These are phyloP conservation scores for Arizona elegans DNA, from an alignment of 2,113 vertebrate species.

Conservation along the genomic window DNA sequence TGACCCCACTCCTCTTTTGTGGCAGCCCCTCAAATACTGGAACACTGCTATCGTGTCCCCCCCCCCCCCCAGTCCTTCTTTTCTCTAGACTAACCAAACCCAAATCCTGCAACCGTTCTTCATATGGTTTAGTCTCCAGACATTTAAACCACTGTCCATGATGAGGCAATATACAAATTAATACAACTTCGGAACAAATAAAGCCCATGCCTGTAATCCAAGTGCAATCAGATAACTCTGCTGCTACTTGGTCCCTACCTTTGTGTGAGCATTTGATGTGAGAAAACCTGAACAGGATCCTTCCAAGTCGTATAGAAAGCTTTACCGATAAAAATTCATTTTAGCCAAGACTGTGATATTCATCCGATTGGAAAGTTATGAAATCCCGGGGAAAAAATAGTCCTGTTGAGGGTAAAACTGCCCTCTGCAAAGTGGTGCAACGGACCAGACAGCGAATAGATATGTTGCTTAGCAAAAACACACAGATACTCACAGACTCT, in stretches of 20 bases:
- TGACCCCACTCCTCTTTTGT: no score
- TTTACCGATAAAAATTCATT: neutral
- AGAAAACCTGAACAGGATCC: neutral
- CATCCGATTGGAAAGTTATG: neutral
- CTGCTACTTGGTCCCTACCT: neutral
- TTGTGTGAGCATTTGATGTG: neutral
- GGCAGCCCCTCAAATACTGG: no score
- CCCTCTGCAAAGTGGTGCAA: no score
- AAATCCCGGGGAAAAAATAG: neutral
- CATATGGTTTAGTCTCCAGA: no score
- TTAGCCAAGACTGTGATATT: neutral
- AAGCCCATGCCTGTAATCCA: neutral
- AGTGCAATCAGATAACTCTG: neutral
- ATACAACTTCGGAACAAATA: neutral
- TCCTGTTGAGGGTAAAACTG: neutral
- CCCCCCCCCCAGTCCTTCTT: no score
- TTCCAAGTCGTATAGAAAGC: neutral
- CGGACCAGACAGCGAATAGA: no score
- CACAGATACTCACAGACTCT: no score
- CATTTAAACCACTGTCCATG: neutral
- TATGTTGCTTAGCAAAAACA: no score
- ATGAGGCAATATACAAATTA: neutral
- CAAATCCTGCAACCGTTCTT: no score
- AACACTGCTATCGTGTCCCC: no score
- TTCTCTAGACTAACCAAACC: no score